Base-by-base conservation (phyloP, 2,888 invertebrate genomes). In the Leuctra nigra region DNA sequence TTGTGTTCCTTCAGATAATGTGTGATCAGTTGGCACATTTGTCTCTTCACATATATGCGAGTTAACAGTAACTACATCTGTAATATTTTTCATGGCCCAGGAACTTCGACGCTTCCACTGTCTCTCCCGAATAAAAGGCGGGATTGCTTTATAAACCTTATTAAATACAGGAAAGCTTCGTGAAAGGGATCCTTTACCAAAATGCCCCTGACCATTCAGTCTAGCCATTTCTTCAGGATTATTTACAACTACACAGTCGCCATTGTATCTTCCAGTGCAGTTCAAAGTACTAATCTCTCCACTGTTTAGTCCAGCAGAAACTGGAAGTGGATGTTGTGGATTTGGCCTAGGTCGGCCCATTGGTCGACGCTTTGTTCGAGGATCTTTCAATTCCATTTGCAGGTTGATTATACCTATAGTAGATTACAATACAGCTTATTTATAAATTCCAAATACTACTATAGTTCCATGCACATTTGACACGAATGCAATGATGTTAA, bases 151-250 rank as follows among this genome's bases (percentile, higher is more conserved):
- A 61, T 65, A 71, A 44, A 65, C 65, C 64, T 70, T 73, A 25
- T 69, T 70, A 60, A 70, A 73, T 25, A 68, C 71, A 58, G 76
- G 83, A 63, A 72, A 74, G 20, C 79, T 77, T 35, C 81, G 75
- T 0, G 86, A 85, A 38, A 77, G 68, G 6, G 81, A 80, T 1
- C 85, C 86, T 73, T 87, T 88, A 1, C 90, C 90, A 72, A 85
- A 90, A 68, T 78, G 85, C 1, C 90, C 90, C 73, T 75, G 46
- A 3, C 59, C 79, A 66, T 84, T 78, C 13, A 90, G 66, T 4
- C 76, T 71, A 61, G 74, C 72, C 68, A 85, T 83, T 64, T 83
- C 80, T 46, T 78, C 75, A 1, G 71, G 67, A 61, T 83, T 75
- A 41, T 69, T 73, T 25, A 90, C 73, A 64, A 82, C 80, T 1